phyloP scores from a whole-genome alignment of 2,113 vertebrate species.

The Rhea americana region DNA sequence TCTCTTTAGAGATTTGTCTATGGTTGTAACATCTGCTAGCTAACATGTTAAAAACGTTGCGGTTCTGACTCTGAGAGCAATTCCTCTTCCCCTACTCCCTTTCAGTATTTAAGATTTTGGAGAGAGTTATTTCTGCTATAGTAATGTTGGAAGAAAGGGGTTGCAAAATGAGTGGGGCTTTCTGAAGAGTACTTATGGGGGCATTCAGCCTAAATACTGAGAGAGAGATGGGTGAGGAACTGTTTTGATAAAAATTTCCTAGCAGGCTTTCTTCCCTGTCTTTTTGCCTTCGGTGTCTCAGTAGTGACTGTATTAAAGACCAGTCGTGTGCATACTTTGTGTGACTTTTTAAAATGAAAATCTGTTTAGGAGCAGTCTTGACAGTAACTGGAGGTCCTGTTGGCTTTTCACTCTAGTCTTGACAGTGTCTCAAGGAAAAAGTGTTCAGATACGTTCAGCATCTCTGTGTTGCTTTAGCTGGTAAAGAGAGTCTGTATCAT shows the following conservation, averaged over 20 bases:
- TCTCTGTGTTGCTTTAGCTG: neutral
- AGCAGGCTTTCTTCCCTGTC: neutral
- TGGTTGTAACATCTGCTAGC: neutral
- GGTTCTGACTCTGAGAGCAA: neutral
- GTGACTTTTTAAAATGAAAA: neutral
- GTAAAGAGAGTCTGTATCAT: rapidly evolving
- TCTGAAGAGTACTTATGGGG: neutral
- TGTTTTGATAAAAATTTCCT: neutral
- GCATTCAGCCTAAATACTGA: neutral
- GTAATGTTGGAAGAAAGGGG: neutral
- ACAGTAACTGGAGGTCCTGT: neutral
- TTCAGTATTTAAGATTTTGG: neutral
- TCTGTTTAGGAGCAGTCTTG: neutral
- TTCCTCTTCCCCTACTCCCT: neutral
- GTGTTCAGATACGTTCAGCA: neutral
- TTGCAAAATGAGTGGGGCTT: neutral
- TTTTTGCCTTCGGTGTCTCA: neutral
- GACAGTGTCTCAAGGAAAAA: neutral
- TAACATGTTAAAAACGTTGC: neutral
- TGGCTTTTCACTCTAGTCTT: neutral
- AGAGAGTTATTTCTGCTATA: neutral
- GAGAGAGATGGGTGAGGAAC: neutral
- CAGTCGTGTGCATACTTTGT: neutral
- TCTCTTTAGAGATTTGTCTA: neutral
- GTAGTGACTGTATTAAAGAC: neutral